Conservation (phyloP, 2,888 invertebrate species). For the Cheilosia urbana region DNA sequence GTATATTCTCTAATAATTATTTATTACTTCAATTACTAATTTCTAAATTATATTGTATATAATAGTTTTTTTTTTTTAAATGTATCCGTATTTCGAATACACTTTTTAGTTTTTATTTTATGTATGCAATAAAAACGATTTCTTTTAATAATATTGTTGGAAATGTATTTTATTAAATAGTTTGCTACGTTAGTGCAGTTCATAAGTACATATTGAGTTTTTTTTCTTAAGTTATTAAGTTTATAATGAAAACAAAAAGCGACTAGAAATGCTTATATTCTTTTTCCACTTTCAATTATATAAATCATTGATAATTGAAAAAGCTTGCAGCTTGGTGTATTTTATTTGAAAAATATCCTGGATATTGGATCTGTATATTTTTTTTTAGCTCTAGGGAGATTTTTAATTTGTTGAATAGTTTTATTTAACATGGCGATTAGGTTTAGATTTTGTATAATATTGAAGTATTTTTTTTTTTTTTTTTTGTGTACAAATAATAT, state of each 20-base stretch:
- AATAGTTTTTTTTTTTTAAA: slow-evolving; percentile 62
- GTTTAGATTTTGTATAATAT: background rate
- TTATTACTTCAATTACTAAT: slow-evolving; percentile 70
- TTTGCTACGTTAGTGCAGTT: slow-evolving; percentile 64
- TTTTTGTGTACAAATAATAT: background rate
- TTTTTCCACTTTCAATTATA: background rate
- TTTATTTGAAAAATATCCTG: background rate
- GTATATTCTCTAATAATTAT: slow-evolving; percentile 58
- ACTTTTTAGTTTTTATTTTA: slow-evolving; percentile 14
- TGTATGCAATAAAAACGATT: slow-evolving; percentile 18
- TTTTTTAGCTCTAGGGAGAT: background rate
- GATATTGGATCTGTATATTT: background rate
- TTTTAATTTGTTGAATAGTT: background rate
- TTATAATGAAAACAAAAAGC: slow-evolving; percentile 3
- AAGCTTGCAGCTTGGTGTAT: background rate
- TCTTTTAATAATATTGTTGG: slow-evolving; percentile 12
- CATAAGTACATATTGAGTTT: slow-evolving; percentile 49
- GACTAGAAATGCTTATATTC: background rate
- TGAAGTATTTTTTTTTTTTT: background rate
- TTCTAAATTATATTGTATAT: slow-evolving; percentile 74
- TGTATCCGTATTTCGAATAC: slow-evolving; percentile 30
- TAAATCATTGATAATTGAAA: background rate
- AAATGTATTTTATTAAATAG: slow-evolving; percentile 30
- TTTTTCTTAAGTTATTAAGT: slow-evolving; percentile 1
- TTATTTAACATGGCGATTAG: background rate